phyloP scores from a whole-genome alignment of 2,888 invertebrate genomes.

The Brachylomia viminalis region DNA sequence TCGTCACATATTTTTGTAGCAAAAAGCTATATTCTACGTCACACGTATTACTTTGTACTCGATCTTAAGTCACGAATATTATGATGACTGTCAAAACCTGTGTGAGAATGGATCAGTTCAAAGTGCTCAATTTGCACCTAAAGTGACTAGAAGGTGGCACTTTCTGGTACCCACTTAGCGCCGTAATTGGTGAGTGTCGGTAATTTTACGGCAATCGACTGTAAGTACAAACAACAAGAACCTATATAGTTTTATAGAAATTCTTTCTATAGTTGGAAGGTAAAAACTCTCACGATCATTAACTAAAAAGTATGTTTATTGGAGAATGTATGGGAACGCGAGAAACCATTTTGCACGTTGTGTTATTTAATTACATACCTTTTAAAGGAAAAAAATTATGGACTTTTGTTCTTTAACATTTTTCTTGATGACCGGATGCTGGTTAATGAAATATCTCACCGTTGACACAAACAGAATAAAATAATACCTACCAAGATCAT shows the following conservation, averaged over 20 bases:
- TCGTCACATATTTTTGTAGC: neutral
- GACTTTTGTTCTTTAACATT: neutral
- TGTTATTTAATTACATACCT: slow-evolving; percentile 10
- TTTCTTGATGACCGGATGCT: neutral
- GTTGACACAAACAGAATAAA: neutral
- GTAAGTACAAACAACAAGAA: slow-evolving; percentile 46
- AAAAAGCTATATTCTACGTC: neutral
- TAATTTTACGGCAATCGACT: slow-evolving; percentile 45
- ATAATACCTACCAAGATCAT: slow-evolving; percentile 4
- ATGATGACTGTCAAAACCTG: slow-evolving; percentile 44
- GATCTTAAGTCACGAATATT: slow-evolving; percentile 35
- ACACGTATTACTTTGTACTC: slow-evolving; percentile 3
- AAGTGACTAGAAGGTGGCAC: slow-evolving; percentile 56
- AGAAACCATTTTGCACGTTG: neutral
- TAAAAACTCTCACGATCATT: slow-evolving; percentile 47
- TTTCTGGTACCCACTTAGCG: slow-evolving; percentile 57
- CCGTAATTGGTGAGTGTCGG: slow-evolving; percentile 54
- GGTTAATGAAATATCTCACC: neutral
- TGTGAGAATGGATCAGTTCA: slow-evolving; percentile 51
- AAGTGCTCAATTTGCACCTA: slow-evolving; percentile 56
- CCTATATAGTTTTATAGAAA: slow-evolving; percentile 31
- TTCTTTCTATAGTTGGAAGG: slow-evolving; percentile 23
- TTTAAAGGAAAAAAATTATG: neutral
- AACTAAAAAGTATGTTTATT: slow-evolving; percentile 33
- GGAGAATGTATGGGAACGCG: slow-evolving; percentile 20